Percentiles rank a stretch among this genome's conserved stretches.
Evolutionary conservation across 2,888 invertebrate species (phyloP).

Genomic region (Diabrotica balteata): DNA sequence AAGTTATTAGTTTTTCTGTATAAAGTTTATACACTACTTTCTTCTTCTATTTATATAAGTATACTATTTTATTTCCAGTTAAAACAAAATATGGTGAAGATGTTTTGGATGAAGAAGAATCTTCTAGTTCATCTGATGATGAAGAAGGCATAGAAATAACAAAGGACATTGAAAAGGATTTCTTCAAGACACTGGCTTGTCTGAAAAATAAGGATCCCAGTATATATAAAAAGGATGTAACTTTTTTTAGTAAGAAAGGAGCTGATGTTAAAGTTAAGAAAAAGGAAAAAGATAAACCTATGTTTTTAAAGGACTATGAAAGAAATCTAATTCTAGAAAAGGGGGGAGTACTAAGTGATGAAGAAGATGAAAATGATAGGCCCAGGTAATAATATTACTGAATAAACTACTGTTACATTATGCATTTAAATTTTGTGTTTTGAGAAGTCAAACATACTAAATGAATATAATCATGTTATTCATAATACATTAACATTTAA

Average conservation of each 20-base stretch:
- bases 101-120: conserved; percentile 59
- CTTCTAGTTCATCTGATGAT: conserved; percentile 69
- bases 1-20: no score
- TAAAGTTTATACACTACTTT: no score
- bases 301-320: conserved; percentile 82
- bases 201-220: conserved; percentile 88
- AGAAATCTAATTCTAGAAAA: conserved; percentile 75
- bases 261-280: conserved; percentile 46
- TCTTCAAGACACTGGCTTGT: conserved; percentile 84
- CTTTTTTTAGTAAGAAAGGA: conserved; percentile 67
- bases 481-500: no score
- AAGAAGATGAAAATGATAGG: conserved; percentile 53
- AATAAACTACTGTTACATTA: not conserved
- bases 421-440: no score
- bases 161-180: conserved; percentile 80
- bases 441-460: no score
- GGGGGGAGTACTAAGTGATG: conserved; percentile 65
- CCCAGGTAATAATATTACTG: conserved; percentile 15
- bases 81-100: conserved; percentile 77
- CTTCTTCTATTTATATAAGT: no score
- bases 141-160: conserved; percentile 68
- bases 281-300: conserved; percentile 63
- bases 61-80: conserved; percentile 60
- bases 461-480: no score
- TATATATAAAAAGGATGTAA: conserved; percentile 81